A percentile compares a stretch with the other conserved stretches of the same genome.
Conservation (phyloP, 2,113 vertebrate genomes). For the Cichladusa arquata region DNA sequence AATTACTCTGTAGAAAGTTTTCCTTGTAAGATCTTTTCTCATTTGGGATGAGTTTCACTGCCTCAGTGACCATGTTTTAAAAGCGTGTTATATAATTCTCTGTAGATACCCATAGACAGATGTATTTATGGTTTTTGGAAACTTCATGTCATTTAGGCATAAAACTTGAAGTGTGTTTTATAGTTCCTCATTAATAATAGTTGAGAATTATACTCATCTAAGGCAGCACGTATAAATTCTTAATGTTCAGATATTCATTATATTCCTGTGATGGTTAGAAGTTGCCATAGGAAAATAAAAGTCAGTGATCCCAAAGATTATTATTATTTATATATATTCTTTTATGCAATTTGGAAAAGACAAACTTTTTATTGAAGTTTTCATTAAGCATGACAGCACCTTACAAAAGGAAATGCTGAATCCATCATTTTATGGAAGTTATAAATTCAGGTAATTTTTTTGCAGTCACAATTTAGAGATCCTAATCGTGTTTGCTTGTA, state of each 20-base stretch:
- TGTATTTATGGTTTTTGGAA: slow-evolving; percentile 38
- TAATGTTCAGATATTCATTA: slow-evolving; percentile 28
- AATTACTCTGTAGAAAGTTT: slow-evolving; percentile 4
- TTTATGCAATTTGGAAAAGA: neutral
- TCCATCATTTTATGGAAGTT: neutral
- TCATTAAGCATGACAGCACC: neutral
- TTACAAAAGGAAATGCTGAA: neutral
- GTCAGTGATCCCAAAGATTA: neutral
- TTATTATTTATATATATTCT: neutral
- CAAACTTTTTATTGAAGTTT: neutral
- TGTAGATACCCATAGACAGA: neutral
- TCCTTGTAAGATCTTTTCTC: slow-evolving; percentile 14
- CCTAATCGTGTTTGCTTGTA: neutral
- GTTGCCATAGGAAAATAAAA: slow-evolving; percentile 40
- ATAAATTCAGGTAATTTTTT: neutral
- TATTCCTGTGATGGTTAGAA: slow-evolving; percentile 1
- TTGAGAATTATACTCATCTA: slow-evolving; percentile 42
- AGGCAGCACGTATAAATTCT: slow-evolving; percentile 28
- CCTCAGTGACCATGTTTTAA: neutral
- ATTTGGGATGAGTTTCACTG: slow-evolving; percentile 5
- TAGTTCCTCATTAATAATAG: slow-evolving; percentile 34
- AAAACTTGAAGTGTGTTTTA: slow-evolving; percentile 21
- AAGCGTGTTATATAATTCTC: slow-evolving; percentile 29
- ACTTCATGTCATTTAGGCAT: neutral
- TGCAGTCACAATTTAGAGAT: neutral